Conservation (phyloP, 2,113 vertebrate genomes). For the Turdus rufiventris region DNA sequence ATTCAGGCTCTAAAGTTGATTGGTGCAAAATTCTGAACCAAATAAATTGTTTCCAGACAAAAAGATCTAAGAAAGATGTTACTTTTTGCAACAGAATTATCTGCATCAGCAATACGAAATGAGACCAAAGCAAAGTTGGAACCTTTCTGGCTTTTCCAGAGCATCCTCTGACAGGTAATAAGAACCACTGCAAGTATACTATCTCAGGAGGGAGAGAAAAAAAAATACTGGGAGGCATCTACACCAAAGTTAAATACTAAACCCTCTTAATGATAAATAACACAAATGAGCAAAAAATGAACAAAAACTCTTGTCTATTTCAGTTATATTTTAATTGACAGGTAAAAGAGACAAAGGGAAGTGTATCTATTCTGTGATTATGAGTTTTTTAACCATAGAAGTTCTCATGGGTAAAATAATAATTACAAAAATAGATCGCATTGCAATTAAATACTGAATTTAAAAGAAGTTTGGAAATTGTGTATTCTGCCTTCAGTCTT, state of each 20-base stretch:
- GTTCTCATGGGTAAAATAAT: background rate
- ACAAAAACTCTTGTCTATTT: background rate
- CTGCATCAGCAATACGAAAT: background rate
- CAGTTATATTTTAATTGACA: background rate
- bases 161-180: background rate
- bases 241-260: background rate
- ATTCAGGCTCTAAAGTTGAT: background rate
- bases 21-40: background rate
- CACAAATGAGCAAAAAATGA: background rate
- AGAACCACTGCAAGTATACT: background rate
- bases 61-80: background rate
- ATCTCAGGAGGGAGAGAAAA: accelerated
- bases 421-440: background rate
- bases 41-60: background rate
- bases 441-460: background rate
- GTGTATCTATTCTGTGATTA: background rate
- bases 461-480: background rate
- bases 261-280: background rate
- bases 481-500: background rate
- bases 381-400: background rate
- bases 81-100: background rate
- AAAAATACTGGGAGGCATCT: background rate
- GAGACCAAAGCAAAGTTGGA: background rate
- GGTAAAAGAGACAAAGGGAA: background rate
- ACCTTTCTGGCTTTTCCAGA: background rate